Evolutionary conservation across 2,888 invertebrate species (phyloP), one percentile per base, ranked within the genome.

Genomic region (Dorcus parallelipipedus): DNA sequence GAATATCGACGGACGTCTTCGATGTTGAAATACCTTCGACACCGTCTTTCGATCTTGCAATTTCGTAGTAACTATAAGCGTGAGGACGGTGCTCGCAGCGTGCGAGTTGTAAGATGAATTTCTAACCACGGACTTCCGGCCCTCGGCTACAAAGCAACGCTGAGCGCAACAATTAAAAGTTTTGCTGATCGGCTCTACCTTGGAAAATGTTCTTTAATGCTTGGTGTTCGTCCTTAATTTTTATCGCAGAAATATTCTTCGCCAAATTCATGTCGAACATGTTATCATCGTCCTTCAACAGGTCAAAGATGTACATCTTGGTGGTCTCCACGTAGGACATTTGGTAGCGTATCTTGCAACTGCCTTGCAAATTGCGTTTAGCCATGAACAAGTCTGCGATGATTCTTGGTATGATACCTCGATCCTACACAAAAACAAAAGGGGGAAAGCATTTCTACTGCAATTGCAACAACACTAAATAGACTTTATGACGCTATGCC

Each of bases 291-390:
- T 68, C 65, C 3, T 65, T 64, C 14, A 80, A 63, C 41, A 80
- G 70, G 67, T 81, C 79, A 9, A 59, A 64, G n/a, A 75, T 67
- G 10, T 69, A 62, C 43, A 64, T 71, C 52, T 72, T 74, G 2
- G 71, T 70, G 52, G 76, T 64, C 67, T 81, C 80, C 0, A 78
- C 69, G 56, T 74, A 79, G 14, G 79, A 77, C 59, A 79, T 69
- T 33, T 71, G 64, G 38, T 78, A 71, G 39, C 67, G 65, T 63
- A 79, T 73, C 67, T 75, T 73, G 3, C 64, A 69, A 54, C 71
- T 68, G 45, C 61, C 65, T 49, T 69, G 70, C 41, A 69, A 65
- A 2, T 61, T 58, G 17, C 64, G 62, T 60, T 74, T 76, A 33
- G 73, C 61, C 38, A 63, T 41, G 49, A 79, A 74, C 58, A 80